Percentiles rank a stretch among this genome's conserved stretches.
phyloP scores from a whole-genome alignment of 2,797 vertebrate genomes.

The Meriones psammophilus region DNA sequence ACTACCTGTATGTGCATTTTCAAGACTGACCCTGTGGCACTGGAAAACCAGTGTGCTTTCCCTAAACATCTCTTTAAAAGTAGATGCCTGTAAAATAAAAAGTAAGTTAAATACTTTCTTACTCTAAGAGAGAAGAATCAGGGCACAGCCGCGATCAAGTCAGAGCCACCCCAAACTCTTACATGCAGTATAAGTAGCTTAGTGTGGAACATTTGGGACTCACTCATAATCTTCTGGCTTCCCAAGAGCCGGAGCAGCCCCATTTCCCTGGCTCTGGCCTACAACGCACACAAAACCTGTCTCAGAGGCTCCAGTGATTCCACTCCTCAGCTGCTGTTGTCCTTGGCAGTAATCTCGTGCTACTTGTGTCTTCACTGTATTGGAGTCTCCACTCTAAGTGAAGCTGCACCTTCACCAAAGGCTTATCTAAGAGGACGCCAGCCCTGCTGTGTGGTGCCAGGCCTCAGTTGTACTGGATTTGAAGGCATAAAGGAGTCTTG shows the following conservation, averaged over 20 bases:
- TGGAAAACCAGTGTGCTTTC: not conserved
- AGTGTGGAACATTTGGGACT: not conserved
- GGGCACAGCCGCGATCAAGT: not conserved
- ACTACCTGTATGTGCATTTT: not conserved
- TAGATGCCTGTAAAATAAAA: not conserved
- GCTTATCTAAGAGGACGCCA: not conserved
- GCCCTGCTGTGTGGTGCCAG: too few relatives aligned
- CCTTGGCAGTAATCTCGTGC: not conserved
- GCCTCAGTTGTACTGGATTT: not conserved
- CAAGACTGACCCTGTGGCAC: not conserved
- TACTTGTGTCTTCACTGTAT: too few relatives aligned
- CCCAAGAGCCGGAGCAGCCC: not conserved
- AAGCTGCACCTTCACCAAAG: not conserved
- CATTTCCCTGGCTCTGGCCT: not conserved
- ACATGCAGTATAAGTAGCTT: not conserved
- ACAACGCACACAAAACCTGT: too few relatives aligned
- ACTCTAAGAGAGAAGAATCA: not conserved
- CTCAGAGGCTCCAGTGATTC: not conserved
- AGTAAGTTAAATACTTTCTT: not conserved
- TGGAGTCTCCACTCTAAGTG: not conserved
- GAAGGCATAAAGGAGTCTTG: too few relatives aligned
- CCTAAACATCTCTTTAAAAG: not conserved
- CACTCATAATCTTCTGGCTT: not conserved
- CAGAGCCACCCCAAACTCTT: not conserved
- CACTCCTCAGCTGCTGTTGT: not conserved